phyloP scores from a whole-genome alignment of 1,140 invertebrate genomes.

The Zeugodacus cucurbitae region DNA sequence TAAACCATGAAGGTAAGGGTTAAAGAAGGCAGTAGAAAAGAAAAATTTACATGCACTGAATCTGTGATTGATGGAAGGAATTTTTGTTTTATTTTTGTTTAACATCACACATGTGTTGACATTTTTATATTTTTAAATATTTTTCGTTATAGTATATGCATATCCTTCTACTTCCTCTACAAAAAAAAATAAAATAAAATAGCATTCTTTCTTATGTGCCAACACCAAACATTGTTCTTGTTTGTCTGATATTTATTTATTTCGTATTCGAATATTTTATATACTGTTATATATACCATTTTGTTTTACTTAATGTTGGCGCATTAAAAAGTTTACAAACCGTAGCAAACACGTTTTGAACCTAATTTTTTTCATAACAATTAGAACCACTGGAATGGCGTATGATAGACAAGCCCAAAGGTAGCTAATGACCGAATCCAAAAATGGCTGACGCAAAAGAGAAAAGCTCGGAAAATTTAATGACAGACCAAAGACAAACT shows the following conservation, averaged over 20 bases:
- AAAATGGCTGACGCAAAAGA: background rate
- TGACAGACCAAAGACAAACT: background rate
- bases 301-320: background rate
- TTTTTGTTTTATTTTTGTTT: background rate
- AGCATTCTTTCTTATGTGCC: too few relatives aligned
- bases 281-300: background rate
- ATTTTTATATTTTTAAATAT: background rate
- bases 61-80: background rate
- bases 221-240: background rate
- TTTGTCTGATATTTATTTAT: background rate
- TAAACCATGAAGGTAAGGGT: background rate
- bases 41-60: background rate
- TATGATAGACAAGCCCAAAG: background rate
- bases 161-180: too few relatives aligned
- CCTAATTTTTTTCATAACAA: background rate
- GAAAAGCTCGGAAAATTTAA: too few relatives aligned
- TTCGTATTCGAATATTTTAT: background rate
- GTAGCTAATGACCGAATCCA: background rate
- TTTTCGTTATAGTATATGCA: background rate
- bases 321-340: conserved; percentile 11
- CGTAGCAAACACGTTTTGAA: background rate
- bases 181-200: too few relatives aligned
- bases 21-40: background rate
- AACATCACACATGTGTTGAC: background rate
- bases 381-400: background rate